A percentile compares a stretch with the other conserved stretches of the same genome.
These are phyloP conservation scores for Colletes latitarsis DNA, from an alignment of 1,140 invertebrate genomes.

Conservation along the genomic window DNA sequence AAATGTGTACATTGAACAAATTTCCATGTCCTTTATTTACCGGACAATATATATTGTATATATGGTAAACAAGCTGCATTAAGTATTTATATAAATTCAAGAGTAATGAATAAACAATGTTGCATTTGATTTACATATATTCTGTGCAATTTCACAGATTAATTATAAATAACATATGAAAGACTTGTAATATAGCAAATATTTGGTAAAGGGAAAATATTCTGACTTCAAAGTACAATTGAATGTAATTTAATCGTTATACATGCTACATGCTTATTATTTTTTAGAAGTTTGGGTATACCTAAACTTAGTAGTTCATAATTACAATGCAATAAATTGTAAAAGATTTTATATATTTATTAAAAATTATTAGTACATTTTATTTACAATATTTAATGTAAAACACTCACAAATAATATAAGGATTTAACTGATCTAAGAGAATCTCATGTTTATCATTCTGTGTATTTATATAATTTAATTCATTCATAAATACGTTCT, in stretches of 20 bases:
- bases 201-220: conserved; percentile 5
- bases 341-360: conserved; percentile 36
- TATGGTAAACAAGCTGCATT: conserved; percentile 2
- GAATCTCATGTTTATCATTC: not conserved
- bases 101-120: conserved; percentile 9
- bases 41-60: conserved; percentile 13
- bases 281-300: conserved; percentile 15
- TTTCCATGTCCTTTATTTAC: not conserved
- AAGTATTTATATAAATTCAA: conserved; percentile 14
- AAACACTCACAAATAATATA: not conserved
- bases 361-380: conserved; percentile 23
- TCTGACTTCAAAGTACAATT: conserved; percentile 20
- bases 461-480: not conserved
- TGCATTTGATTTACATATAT: conserved; percentile 17
- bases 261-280: not conserved
- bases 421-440: not conserved
- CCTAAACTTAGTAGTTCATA: not conserved
- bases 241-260: conserved; percentile 10
- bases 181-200: not conserved
- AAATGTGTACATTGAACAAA: conserved; percentile 1
- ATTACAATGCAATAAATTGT: conserved; percentile 23
- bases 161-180: conserved; percentile 4
- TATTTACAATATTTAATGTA: conserved; percentile 15
- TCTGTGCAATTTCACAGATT: conserved; percentile 13
- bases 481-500: conserved; percentile 64